phyloP scores from a whole-genome alignment of 2,888 invertebrate species.

The Rhingia campestris region DNA sequence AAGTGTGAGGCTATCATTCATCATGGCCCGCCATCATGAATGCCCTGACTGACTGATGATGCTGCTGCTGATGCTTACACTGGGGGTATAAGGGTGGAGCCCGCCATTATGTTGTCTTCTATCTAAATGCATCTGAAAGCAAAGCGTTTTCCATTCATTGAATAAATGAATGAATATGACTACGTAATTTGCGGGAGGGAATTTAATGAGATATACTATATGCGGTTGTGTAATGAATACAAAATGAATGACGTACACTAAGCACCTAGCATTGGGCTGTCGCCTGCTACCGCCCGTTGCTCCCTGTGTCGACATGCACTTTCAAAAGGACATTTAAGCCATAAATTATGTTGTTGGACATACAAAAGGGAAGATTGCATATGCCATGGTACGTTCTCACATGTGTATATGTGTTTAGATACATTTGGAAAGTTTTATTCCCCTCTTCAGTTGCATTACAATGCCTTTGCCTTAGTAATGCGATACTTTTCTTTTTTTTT shows the following conservation, averaged over 20 bases:
- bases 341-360: constrained; percentile 74
- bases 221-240: constrained; percentile 71
- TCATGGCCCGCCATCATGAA: constrained; percentile 56
- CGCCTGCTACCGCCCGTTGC: neutral
- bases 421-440: constrained; percentile 16
- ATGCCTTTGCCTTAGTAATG: constrained; percentile 46
- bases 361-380: constrained; percentile 39
- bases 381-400: neutral
- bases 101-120: constrained; percentile 20
- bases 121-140: constrained; percentile 73
- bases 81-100: neutral
- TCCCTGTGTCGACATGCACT: neutral
- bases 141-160: constrained; percentile 74
- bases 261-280: constrained; percentile 7
- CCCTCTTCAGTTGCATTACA: constrained; percentile 33
- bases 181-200: constrained; percentile 72
- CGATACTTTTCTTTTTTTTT: constrained; percentile 29
- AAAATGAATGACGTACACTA: constrained; percentile 66
- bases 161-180: constrained; percentile 74
- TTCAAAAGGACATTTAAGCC: constrained; percentile 72
- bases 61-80: constrained; percentile 1
- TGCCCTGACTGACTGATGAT: constrained; percentile 67
- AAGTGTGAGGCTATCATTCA: constrained; percentile 74
- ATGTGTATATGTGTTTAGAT: neutral
- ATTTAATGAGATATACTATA: constrained; percentile 72